These are phyloP conservation scores for Drosophila testacea DNA, from an alignment of 2,888 invertebrate genomes.

Conservation along the genomic window DNA sequence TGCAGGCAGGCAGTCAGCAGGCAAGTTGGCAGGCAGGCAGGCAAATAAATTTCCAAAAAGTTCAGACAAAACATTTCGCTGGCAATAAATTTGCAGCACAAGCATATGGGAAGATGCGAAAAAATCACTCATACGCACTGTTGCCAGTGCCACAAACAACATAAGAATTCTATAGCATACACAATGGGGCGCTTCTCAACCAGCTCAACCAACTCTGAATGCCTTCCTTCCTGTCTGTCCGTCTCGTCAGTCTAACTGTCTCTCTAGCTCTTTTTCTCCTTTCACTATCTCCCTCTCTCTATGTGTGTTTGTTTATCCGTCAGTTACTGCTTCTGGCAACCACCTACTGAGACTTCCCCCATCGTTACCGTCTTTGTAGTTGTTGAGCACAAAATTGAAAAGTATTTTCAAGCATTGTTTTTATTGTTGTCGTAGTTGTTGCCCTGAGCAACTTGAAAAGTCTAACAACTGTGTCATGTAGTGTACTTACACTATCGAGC, in stretches of 20 bases:
- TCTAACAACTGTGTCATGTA: slow-evolving; percentile 53
- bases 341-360: slow-evolving; percentile 40
- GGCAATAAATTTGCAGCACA: slow-evolving; percentile 73
- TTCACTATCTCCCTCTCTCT: slow-evolving; percentile 3
- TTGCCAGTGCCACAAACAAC: slow-evolving; percentile 59
- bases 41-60: slow-evolving; percentile 78
- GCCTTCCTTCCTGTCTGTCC: slow-evolving; percentile 30
- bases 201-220: slow-evolving; percentile 21
- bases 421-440: slow-evolving; percentile 33
- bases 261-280: slow-evolving; percentile 9
- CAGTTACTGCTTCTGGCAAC: slow-evolving; percentile 61
- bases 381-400: slow-evolving; percentile 80
- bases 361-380: slow-evolving; percentile 55
- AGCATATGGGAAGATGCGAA: slow-evolving; percentile 45
- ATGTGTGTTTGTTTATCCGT: slow-evolving; percentile 47
- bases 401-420: slow-evolving; percentile 71
- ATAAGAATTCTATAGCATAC: slow-evolving; percentile 60
- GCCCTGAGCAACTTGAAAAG: slow-evolving; percentile 36
- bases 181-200: slow-evolving; percentile 44
- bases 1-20: slow-evolving; percentile 11
- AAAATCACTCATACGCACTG: slow-evolving; percentile 81
- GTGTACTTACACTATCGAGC: slow-evolving; percentile 21
- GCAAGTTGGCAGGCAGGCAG: slow-evolving; percentile 15
- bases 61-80: slow-evolving; percentile 76
- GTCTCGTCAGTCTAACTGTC: slow-evolving; percentile 13